phyloP scores from a whole-genome alignment of 1,140 invertebrate species.

The Sminthurides bifidus region DNA sequence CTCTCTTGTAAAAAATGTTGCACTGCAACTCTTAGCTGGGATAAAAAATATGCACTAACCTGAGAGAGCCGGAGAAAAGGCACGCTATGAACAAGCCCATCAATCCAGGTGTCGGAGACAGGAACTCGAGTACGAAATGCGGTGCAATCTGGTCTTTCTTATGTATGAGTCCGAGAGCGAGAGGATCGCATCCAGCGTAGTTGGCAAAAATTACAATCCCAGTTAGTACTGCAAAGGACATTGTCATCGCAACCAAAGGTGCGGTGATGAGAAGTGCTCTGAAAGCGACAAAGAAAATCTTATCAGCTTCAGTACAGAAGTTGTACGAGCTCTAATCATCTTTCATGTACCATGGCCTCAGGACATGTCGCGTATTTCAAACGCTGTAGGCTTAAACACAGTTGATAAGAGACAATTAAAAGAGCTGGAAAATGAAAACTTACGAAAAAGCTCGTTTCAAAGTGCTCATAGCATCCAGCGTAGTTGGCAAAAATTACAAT shows the following conservation, averaged over 20 bases:
- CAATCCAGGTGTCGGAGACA: constrained; percentile 30
- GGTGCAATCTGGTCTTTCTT: constrained; percentile 28
- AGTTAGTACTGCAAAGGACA: constrained; percentile 35
- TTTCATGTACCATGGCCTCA: too few species aligned
- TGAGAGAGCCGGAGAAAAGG: constrained; percentile 32
- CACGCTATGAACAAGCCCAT: constrained; percentile 35
- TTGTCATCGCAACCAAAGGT: constrained; percentile 32
- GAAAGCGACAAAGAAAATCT: neutral
- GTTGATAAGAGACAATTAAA: too few species aligned
- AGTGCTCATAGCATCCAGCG: constrained; percentile 33
- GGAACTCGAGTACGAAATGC: constrained; percentile 22
- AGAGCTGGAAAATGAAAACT: too few species aligned
- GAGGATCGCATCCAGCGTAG: constrained; percentile 36
- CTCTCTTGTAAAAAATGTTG: too few species aligned
- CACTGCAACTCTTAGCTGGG: too few species aligned
- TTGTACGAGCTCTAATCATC: too few species aligned
- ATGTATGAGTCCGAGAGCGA: constrained; percentile 27
- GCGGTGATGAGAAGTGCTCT: constrained; percentile 24
- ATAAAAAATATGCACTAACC: constrained; percentile 25
- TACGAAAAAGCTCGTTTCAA: constrained; percentile 22
- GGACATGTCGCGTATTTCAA: too few species aligned
- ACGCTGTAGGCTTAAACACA: too few species aligned
- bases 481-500: constrained; percentile 37
- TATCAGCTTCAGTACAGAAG: too few species aligned
- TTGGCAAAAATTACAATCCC: constrained; percentile 37